phyloP scores from a whole-genome alignment of 2,797 vertebrate genomes.

The Anguilla obscura region DNA sequence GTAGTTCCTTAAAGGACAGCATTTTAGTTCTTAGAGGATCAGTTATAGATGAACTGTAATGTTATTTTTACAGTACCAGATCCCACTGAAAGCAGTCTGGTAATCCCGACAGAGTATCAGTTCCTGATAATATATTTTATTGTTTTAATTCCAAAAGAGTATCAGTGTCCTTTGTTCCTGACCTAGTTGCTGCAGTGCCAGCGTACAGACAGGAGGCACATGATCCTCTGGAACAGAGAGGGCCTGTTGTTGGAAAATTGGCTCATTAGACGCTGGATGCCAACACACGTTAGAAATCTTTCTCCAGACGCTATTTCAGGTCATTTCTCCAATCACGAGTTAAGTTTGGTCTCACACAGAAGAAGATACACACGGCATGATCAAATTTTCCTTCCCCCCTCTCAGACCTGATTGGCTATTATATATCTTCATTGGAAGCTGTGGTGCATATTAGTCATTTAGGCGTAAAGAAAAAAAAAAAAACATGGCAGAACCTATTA shows the following conservation, averaged over 20 bases:
- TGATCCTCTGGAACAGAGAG: not conserved
- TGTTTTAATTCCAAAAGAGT: not conserved
- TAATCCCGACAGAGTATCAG: not conserved
- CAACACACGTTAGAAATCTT: not conserved
- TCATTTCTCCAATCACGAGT: slow-evolving; percentile 10
- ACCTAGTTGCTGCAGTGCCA: slow-evolving; percentile 8
- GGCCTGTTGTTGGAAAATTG: slow-evolving; percentile 22
- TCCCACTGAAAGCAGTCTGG: not conserved
- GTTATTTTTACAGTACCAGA: not conserved
- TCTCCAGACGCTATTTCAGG: slow-evolving; percentile 20
- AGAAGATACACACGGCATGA: slow-evolving; percentile 18
- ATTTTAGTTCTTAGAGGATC: not conserved
- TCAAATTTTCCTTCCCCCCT: not conserved
- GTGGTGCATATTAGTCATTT: slow-evolving; percentile 17
- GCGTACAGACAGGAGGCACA: not conserved
- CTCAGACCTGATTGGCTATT: slow-evolving; percentile 14
- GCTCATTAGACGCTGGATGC: slow-evolving; percentile 17
- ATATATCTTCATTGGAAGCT: not conserved
- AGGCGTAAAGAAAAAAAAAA: not conserved
- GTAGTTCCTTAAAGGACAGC: not conserved
- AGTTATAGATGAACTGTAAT: not conserved
- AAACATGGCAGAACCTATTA: not conserved
- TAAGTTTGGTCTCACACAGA: slow-evolving; percentile 5
- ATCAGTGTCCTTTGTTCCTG: not conserved
- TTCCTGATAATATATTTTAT: not conserved